Conservation (phyloP, 2,113 vertebrate genomes). For the Apeltes quadracus region DNA sequence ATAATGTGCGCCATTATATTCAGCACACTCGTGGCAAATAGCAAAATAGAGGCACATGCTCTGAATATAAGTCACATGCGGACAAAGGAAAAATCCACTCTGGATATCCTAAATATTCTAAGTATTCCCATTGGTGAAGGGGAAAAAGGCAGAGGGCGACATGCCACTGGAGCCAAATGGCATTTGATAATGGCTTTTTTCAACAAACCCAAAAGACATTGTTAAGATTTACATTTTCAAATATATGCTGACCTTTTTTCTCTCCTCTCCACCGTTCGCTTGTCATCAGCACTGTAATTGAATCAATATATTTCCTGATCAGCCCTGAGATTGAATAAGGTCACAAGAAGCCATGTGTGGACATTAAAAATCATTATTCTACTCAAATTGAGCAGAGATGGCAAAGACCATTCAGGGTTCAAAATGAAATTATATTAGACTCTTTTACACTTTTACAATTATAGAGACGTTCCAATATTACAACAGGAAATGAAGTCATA, state of each 20-base stretch:
- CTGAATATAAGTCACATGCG: constrained; percentile 70
- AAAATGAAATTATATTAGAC: constrained; percentile 99
- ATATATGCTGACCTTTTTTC: constrained; percentile 99
- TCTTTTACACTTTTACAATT: constrained; percentile 99
- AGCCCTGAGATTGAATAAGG: constrained; percentile 99
- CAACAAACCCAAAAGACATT: constrained; percentile 94
- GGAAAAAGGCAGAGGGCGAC: constrained; percentile 79
- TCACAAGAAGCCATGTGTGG: constrained; percentile 99
- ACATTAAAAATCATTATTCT: constrained; percentile 99
- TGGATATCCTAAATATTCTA: constrained; percentile 78
- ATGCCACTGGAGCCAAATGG: constrained; percentile 92
- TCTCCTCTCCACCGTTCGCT: constrained; percentile 90
- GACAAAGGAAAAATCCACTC: constrained; percentile 77
- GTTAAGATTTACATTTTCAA: constrained; percentile 99
- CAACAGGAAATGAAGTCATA: constrained; percentile 99
- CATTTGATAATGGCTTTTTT: constrained; percentile 95
- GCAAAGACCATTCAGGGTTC: constrained; percentile 94
- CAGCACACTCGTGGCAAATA: constrained; percentile 59
- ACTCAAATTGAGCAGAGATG: constrained; percentile 97
- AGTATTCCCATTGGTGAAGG: constrained; percentile 83
- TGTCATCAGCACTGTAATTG: constrained; percentile 99
- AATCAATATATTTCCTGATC: constrained; percentile 99
- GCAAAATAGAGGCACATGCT: constrained; percentile 69
- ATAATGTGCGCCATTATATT: constrained; percentile 66
- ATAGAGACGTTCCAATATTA: constrained; percentile 99